Evolutionary conservation across 2,888 invertebrate genomes (phyloP).

Genomic region (Agrotis puta): DNA sequence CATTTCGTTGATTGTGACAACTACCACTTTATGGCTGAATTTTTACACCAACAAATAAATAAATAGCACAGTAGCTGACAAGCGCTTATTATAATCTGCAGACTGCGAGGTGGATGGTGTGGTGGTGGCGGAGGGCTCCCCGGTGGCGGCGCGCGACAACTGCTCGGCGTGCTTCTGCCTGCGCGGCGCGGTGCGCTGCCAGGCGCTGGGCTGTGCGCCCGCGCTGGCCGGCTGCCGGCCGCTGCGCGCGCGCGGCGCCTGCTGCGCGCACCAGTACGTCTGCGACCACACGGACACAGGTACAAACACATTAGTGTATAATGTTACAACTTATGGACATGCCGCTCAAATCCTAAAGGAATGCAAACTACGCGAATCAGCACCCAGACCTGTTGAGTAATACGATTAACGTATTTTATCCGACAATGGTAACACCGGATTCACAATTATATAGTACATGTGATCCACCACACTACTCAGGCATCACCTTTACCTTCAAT

Average conservation of each 20-base stretch:
- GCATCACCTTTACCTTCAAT: constrained; percentile 1
- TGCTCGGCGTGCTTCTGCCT: constrained; percentile 96
- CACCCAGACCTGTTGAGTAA: background rate
- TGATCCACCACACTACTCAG: background rate
- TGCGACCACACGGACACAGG: constrained; percentile 88
- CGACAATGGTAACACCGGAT: background rate
- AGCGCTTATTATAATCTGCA: constrained; percentile 64
- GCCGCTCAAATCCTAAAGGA: background rate
- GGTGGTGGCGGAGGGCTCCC: constrained; percentile 79
- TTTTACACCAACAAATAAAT: too few species aligned
- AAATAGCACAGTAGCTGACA: too few species aligned
- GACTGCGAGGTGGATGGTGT: constrained; percentile 92
- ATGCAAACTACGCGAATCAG: too few species aligned
- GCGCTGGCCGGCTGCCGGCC: constrained; percentile 94
- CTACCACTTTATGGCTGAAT: too few species aligned
- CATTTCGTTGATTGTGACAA: too few species aligned
- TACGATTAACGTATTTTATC: background rate
- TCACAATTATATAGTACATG: background rate
- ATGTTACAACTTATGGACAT: background rate
- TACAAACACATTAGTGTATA: background rate
- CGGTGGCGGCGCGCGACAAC: constrained; percentile 87
- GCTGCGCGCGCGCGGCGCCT: constrained; percentile 94
- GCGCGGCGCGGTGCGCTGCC: constrained; percentile 93
- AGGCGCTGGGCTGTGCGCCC: constrained; percentile 94
- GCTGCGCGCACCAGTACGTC: constrained; percentile 96